phyloP scores from a whole-genome alignment of 2,797 vertebrate genomes.

The Cryptoblepharus egeriae region DNA sequence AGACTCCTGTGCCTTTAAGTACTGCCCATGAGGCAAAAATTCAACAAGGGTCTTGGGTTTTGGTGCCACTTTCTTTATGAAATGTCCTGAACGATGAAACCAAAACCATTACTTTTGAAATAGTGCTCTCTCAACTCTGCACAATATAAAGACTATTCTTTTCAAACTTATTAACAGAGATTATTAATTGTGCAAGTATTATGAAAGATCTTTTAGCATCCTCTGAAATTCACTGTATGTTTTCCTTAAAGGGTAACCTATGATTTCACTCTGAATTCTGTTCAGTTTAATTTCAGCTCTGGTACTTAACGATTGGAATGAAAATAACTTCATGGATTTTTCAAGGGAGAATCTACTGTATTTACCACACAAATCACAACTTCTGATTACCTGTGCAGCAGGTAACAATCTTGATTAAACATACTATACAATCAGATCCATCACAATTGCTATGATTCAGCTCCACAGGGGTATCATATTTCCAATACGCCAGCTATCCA shows the following conservation, averaged over 20 bases:
- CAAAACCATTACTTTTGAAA: background rate
- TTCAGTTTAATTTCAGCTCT: background rate
- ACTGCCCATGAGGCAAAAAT: background rate
- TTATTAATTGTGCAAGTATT: background rate
- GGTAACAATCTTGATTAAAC: slow-evolving; percentile 16
- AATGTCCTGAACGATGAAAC: background rate
- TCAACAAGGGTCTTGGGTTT: background rate
- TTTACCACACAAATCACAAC: background rate
- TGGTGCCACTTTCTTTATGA: background rate
- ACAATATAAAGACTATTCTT: background rate
- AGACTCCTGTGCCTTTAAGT: background rate
- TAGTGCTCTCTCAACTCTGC: no score
- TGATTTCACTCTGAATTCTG: background rate
- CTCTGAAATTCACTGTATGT: background rate
- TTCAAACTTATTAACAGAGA: background rate
- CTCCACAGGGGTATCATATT: slow-evolving; percentile 11
- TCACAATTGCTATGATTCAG: slow-evolving; percentile 18
- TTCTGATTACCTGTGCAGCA: background rate
- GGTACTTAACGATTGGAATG: background rate
- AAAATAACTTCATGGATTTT: background rate
- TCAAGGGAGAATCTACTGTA: background rate
- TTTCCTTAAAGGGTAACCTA: background rate
- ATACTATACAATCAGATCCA: slow-evolving; percentile 1
- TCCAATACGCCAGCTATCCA: slow-evolving; percentile 1
- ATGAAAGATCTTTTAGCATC: background rate